Percentiles rank a stretch among this genome's conserved stretches.
Conservation (phyloP, 2,888 invertebrate genomes). For the Acleris literana region DNA sequence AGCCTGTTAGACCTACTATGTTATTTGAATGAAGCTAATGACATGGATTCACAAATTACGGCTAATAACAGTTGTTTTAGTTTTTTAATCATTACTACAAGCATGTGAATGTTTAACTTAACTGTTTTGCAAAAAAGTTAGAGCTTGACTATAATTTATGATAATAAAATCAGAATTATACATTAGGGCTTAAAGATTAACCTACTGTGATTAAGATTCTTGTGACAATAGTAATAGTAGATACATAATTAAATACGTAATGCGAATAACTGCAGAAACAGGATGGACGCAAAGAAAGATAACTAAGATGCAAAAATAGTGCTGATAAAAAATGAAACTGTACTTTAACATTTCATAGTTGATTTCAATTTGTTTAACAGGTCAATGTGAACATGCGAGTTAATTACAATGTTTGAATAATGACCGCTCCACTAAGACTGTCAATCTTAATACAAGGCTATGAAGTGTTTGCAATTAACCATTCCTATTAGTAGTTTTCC, state of each 20-base stretch:
- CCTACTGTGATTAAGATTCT: neutral
- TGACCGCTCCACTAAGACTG: slow-evolving; percentile 36
- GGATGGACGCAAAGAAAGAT: neutral
- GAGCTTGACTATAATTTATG: neutral
- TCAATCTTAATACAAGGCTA: slow-evolving; percentile 43
- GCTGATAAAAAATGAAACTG: slow-evolving; percentile 22
- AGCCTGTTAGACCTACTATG: slow-evolving; percentile 41
- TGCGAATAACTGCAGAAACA: no score
- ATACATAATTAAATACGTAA: no score
- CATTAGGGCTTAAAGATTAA: neutral
- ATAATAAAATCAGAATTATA: neutral
- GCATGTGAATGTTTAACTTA: slow-evolving; percentile 1
- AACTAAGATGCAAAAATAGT: slow-evolving; percentile 15
- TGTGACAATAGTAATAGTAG: no score
- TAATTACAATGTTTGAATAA: slow-evolving; percentile 37
- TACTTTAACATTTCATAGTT: slow-evolving; percentile 43
- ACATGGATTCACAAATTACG: slow-evolving; percentile 35
- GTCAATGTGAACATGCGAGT: slow-evolving; percentile 62
- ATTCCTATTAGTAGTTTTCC: slow-evolving; percentile 50
- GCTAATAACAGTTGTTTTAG: slow-evolving; percentile 28
- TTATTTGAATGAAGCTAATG: slow-evolving; percentile 34
- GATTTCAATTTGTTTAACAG: slow-evolving; percentile 60
- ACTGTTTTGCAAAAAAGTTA: slow-evolving; percentile 1
- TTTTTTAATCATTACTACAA: slow-evolving; percentile 1
- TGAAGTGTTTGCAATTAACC: slow-evolving; percentile 50